Base-by-base conservation (phyloP, 2,797 vertebrate species). In the Neoniphon sammara region DNA sequence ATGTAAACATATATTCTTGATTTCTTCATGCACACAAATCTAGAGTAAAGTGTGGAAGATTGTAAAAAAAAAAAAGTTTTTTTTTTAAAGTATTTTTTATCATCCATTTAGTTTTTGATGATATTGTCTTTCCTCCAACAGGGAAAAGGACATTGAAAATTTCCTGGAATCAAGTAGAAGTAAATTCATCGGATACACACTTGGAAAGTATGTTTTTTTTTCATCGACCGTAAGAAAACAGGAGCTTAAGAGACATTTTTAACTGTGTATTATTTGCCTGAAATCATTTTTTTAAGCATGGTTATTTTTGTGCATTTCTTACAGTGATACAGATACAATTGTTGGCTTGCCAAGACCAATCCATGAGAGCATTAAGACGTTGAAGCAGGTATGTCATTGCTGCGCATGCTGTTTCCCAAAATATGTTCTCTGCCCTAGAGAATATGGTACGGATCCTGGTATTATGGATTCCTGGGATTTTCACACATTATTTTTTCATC, bases 61-160 rank as follows among this genome's bases (percentile, higher is more conserved):
- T 5, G 25, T 56, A 8, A 25, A 55, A 61, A 52, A 34, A 31
- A 17, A n/a, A n/a, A n/a, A n/a, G n/a, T n/a, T n/a, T n/a, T n/a
- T n/a, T n/a, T n/a, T 18, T 9, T 34, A 17, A n/a, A 18, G 31
- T 7, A 7, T 18, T 2, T 31, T 31, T 56, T 2, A 3, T 11
- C 0, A 2, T 20, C 5, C 25, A 7, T 49, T 56, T 67, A 27
- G 21, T 70, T 21, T 55, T 59, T 75, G 14, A 73, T 36, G 7
- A 42, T 9, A 1, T 61, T 74, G 21, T 66, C 46, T 84, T 81
- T 50, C 0, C 30, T 69, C 52, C 7, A 72, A 82, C 91, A 99
- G 98, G 77, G 98, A 99, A 89, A 99, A 98, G 67, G 98, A 99
- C 88, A 99, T 99, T 2, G 98, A 99, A 91, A 97, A 96, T 88